A percentile compares a stretch with the other conserved stretches of the same genome.
Conservation (phyloP, 2,888 invertebrate genomes). For the Leucophenga maculata region DNA sequence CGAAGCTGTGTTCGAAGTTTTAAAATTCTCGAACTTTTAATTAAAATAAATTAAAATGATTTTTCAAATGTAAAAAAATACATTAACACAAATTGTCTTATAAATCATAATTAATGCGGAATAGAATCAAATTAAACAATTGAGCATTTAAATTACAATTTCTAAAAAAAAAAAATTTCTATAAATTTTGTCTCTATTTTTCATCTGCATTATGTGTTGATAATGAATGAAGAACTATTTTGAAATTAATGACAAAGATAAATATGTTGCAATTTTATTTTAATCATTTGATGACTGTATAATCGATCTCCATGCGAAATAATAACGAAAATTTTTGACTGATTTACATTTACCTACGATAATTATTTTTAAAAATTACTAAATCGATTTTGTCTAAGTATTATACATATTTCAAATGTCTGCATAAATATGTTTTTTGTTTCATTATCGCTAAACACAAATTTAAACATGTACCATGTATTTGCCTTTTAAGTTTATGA, state of each 20-base stretch:
- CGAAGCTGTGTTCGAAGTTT: too few species aligned
- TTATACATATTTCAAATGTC: too few species aligned
- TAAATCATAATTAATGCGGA: too few species aligned
- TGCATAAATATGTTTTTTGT: background rate
- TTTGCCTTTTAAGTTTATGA: constrained; percentile 37
- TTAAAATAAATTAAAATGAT: too few species aligned
- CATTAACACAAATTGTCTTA: too few species aligned
- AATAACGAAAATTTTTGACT: constrained; percentile 8
- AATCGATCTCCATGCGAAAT: constrained; percentile 4
- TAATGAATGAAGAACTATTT: constrained; percentile 22
- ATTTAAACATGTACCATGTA: constrained; percentile 25
- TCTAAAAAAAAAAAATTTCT: too few species aligned
- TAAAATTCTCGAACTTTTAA: too few species aligned
- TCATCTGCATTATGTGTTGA: constrained; percentile 23
- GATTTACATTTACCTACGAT: constrained; percentile 9
- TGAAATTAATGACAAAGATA: too few species aligned
- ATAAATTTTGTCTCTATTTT: constrained; percentile 25
- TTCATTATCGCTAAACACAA: constrained; percentile 51
- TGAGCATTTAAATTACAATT: too few species aligned
- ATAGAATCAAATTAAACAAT: too few species aligned
- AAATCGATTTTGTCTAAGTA: background rate
- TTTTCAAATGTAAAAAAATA: too few species aligned
- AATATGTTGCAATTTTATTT: background rate
- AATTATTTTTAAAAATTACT: background rate
- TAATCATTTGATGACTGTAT: constrained; percentile 26